phyloP scores from a whole-genome alignment of 2,113 vertebrate genomes.

The Phainopepla nitens region DNA sequence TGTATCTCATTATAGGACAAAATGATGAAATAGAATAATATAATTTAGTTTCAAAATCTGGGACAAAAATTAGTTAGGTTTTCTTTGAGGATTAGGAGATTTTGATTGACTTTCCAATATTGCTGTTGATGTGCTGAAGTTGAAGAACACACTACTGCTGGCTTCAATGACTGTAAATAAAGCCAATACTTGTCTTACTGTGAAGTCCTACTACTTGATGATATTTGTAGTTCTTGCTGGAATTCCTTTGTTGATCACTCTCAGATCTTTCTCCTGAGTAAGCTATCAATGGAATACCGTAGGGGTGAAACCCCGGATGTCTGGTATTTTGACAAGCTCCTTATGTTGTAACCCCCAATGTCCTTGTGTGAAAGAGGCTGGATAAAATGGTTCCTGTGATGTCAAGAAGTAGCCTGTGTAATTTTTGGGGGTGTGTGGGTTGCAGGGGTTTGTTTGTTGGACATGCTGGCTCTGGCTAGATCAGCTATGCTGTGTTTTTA shows the following conservation, averaged over 20 bases:
- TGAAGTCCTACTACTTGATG: neutral
- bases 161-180: neutral
- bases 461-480: neutral
- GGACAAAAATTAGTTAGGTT: neutral
- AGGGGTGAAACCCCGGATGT: neutral
- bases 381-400: neutral
- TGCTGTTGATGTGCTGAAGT: neutral
- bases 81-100: neutral
- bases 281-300: neutral
- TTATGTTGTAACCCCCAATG: neutral
- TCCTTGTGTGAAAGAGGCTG: neutral
- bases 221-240: neutral
- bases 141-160: neutral
- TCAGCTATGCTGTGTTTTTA: fast-evolving
- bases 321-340: neutral
- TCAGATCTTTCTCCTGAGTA: neutral
- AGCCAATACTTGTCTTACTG: neutral
- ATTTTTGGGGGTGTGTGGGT: neutral
- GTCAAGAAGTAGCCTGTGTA: neutral
- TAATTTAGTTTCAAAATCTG: neutral
- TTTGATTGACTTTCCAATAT: neutral
- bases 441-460: neutral
- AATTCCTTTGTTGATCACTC: neutral
- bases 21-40: neutral
- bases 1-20: neutral